Conservation (phyloP, 1,140 invertebrate species). For the Drosophila serrata region DNA sequence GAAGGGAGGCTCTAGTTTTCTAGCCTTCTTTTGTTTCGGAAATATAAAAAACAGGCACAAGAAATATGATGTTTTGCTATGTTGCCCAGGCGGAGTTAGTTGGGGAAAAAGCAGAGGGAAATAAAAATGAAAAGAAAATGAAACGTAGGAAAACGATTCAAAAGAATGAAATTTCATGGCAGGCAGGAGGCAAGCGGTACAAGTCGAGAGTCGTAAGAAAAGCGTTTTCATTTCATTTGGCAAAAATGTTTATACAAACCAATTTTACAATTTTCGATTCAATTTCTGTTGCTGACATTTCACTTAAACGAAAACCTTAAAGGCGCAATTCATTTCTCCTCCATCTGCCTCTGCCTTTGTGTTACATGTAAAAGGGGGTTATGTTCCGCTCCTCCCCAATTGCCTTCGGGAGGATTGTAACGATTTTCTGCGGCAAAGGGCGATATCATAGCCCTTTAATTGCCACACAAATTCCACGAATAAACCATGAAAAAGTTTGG, state of each 20-base stretch:
- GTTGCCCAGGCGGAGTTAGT: conserved; percentile 19
- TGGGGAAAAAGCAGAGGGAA: conserved; percentile 4
- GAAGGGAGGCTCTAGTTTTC: conserved; percentile 20
- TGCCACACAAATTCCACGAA: conserved; percentile 11
- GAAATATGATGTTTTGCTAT: conserved; percentile 71
- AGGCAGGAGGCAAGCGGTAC: conserved; percentile 32
- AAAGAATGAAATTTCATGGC: conserved; percentile 48
- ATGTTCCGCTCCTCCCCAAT: neutral
- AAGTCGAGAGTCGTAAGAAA: conserved; percentile 64
- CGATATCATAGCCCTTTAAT: conserved; percentile 21
- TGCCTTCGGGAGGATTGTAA: conserved; percentile 5
- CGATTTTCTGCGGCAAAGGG: conserved; percentile 5
- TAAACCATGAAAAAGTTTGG: conserved; percentile 43
- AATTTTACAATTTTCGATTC: conserved; percentile 84
- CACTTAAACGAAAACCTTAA: conserved; percentile 84
- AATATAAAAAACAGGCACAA: conserved; percentile 80
- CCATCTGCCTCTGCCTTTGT: conserved; percentile 20
- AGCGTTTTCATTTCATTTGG: conserved; percentile 82
- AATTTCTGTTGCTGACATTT: conserved; percentile 84
- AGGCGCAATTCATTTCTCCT: conserved; percentile 74
- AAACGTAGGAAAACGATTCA: conserved; percentile 21
- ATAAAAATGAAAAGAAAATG: conserved; percentile 4
- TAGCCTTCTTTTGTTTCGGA: conserved; percentile 64
- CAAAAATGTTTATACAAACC: conserved; percentile 84
- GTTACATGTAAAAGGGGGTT: conserved; percentile 6